Evolutionary conservation across 2,888 invertebrate genomes (phyloP), one percentile per base, ranked within the genome.

Genomic region (Chrysolina oricalcia): DNA sequence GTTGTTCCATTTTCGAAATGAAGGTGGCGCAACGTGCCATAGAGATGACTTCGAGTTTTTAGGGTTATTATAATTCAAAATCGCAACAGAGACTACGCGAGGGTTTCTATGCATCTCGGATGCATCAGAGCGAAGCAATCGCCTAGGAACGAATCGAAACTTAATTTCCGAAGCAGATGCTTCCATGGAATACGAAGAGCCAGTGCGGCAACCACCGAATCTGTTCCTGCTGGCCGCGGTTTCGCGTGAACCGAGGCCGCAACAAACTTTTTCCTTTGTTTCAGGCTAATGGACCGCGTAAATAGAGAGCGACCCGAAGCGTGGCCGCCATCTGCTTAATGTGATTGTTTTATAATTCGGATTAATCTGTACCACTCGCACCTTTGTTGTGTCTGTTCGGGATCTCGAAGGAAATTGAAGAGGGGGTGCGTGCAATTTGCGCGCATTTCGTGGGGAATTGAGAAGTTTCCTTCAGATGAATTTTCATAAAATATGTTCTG

Each of bases 211-310:
- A 79, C 77, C 80, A 81, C 75, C 81, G 75, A 73, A 62, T 19
- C 43, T 53, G 48, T 35, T 46, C 50, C 68, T 40, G 64, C 35
- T 56, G 48, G 67, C 84, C 84, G 76, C 83, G 82, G 73, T 75
- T 75, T 75, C 71, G 65, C 75, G 73, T 73, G 80, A 80, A 78
- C 79, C 73, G 68, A 73, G 73, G 73, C 69, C 69, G 70, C 48
- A 72, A 75, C 72, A 72, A 66, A 66, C 68, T 76, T 78, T 76
- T 76, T 81, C 79, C 81, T 83, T 84, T 83, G 83, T 83, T 80
- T 82, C 75, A 78, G 78, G 79, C 82, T 83, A 84, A 83, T 83
- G 81, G 81, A 83, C 81, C 83, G 80, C 78, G 73, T 80, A 82
- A 82, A 23, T 53, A 21, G 53, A 83, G 62, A 73, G 64, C 68